Conservation (phyloP, 2,113 vertebrate genomes). For the Phalacrocorax carbo region DNA sequence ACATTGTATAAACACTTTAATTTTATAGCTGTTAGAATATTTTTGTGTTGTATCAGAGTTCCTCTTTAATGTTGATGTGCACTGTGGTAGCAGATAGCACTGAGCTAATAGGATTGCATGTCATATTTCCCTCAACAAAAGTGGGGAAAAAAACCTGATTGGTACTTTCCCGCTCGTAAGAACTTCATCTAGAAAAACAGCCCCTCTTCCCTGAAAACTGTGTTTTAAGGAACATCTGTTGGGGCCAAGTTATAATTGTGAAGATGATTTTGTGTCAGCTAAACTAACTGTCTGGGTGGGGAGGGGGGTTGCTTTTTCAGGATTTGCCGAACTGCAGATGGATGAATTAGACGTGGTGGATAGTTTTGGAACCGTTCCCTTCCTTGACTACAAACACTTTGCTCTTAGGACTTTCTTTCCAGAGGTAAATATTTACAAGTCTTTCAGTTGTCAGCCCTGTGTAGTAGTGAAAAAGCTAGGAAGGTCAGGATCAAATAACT, state of each 20-base stretch:
- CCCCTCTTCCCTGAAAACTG: not conserved
- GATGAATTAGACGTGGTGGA: slow-evolving; percentile 88
- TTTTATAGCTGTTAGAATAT: not conserved
- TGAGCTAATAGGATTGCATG: not conserved
- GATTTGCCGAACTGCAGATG: slow-evolving; percentile 95
- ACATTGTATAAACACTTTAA: not conserved
- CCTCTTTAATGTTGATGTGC: not conserved
- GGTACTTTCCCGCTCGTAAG: not conserved
- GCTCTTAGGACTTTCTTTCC: slow-evolving; percentile 94
- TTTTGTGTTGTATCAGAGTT: not conserved
- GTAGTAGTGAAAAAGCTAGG: slow-evolving; percentile 36
- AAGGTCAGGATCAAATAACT: not conserved
- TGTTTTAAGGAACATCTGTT: not conserved
- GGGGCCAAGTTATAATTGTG: not conserved
- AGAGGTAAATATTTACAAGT: slow-evolving; percentile 79
- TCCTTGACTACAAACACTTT: slow-evolving; percentile 98
- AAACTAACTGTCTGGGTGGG: not conserved
- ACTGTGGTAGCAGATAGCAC: not conserved
- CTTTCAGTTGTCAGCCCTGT: slow-evolving; percentile 40
- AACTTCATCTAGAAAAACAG: not conserved
- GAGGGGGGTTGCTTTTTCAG: slow-evolving; percentile 67
- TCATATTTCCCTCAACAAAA: not conserved
- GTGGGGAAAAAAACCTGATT: not conserved
- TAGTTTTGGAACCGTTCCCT: slow-evolving; percentile 88
- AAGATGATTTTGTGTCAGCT: not conserved